phyloP scores from a whole-genome alignment of 2,888 invertebrate genomes.

The Tribolium freemani region DNA sequence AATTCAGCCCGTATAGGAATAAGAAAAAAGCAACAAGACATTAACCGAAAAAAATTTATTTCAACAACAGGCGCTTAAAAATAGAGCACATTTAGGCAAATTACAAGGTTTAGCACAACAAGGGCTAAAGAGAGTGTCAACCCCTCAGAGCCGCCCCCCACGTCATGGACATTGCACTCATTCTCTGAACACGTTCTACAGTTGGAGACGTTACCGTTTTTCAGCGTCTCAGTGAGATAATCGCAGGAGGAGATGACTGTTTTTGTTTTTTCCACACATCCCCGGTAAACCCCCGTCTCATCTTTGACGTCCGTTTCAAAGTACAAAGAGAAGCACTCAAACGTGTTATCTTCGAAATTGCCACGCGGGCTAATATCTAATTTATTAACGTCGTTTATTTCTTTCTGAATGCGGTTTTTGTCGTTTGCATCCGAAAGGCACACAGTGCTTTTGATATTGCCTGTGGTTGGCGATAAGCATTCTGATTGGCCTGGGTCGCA shows the following conservation, averaged over 20 bases:
- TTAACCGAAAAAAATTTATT: neutral
- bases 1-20: no score
- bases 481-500: neutral
- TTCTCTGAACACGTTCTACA: neutral
- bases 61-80: no score
- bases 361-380: neutral
- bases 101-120: no score
- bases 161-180: neutral
- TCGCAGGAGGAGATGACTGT: neutral
- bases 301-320: neutral
- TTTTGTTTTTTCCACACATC: neutral
- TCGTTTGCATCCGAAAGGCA: no score
- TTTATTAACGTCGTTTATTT: neutral
- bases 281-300: conserved; percentile 8
- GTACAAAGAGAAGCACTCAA: neutral
- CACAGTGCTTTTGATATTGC: no score
- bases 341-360: neutral
- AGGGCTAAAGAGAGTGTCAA: no score
- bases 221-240: neutral
- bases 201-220: neutral
- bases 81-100: no score
- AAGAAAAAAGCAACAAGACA: no score
- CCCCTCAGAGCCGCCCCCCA: neutral
- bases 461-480: no score
- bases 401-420: neutral